Conservation (phyloP, 2,888 invertebrate genomes). For the Magallana nippona region DNA sequence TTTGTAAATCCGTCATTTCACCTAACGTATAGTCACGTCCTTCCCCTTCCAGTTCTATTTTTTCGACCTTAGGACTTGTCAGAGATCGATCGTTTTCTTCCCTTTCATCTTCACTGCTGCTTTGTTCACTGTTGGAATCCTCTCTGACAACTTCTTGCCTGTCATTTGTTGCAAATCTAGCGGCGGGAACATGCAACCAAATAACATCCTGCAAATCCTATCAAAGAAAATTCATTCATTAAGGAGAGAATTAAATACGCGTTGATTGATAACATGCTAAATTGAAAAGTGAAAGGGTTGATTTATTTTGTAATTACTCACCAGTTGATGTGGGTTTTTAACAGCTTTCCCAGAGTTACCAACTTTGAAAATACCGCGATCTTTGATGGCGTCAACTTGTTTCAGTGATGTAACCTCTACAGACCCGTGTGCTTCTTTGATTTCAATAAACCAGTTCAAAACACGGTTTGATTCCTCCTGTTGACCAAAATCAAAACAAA, state of each 20-base stretch:
- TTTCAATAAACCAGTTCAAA: slow-evolving; percentile 68
- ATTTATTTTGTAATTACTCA: neutral
- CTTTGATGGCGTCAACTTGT: slow-evolving; percentile 70
- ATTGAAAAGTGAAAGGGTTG: neutral
- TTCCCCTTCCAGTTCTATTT: neutral
- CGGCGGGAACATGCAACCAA: slow-evolving; percentile 53
- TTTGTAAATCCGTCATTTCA: slow-evolving; percentile 72
- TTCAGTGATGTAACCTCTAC: slow-evolving; percentile 71
- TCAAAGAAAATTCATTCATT: neutral
- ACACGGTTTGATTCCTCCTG: slow-evolving; percentile 61
- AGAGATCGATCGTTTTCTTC: neutral
- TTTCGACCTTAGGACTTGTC: slow-evolving; percentile 37
- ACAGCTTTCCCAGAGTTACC: slow-evolving; percentile 34
- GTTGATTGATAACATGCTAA: no score
- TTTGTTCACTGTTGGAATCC: neutral
- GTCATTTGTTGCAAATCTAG: slow-evolving; percentile 20
- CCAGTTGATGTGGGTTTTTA: neutral
- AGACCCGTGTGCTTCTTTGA: slow-evolving; percentile 72
- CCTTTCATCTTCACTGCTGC: neutral
- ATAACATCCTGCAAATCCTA: slow-evolving; percentile 60
- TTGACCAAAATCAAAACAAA: neutral
- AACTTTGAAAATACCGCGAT: slow-evolving; percentile 65
- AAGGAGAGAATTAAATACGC: no score
- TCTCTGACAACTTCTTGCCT: neutral
- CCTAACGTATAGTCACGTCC: slow-evolving; percentile 54